Base-by-base conservation (phyloP, 2,113 vertebrate genomes). In the Anguilla rostrata region DNA sequence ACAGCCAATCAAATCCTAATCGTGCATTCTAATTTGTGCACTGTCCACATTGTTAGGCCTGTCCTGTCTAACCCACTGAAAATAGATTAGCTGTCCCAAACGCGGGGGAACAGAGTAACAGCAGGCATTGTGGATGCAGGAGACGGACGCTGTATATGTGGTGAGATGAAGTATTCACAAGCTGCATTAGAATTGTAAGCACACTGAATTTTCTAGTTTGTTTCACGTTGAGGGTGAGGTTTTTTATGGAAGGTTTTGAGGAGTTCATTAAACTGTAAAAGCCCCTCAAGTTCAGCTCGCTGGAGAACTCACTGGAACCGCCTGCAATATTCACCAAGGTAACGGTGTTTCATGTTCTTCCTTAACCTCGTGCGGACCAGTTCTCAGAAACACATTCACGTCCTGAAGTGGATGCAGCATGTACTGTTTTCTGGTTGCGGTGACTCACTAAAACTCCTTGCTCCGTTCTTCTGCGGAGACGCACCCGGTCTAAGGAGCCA, bases 401-500 rank as follows among this genome's bases (percentile, higher is more conserved):
- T 5, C 18, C 20, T 53, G 49, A 6, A 53, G 49, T 53, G 7
- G 7, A 11, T 53, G 12, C 12, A 53, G 49, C 49, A 53, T 53
- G 49, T 53, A 53, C 39, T 82, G 63, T 79, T 81, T 84, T 78
- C 22, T 18, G 49, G 46, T 82, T 71, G 9, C 34, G 11, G 81
- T 26, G 34, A 26, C 40, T 83, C 43, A 34, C 71, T 75, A 34
- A 75, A 71, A 15, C 1, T 39, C 9, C 41, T 3, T 83, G 40
- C 63, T 83, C 81, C 53, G 20, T 53, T 80, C 82, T 79, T 63
- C 71, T 43, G 9, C 75, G 85, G 78, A 83, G n/a, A 78, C 26
- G 53, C 43, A 29, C 46, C 75, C 41, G 53, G 80, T 53, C 85
- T 84, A 56, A 87, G 84, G 71, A 78, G 81, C 80, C 60, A 53